These are phyloP conservation scores for Octodon degus DNA, from an alignment of 2,113 vertebrate genomes.

Conservation along the genomic window DNA sequence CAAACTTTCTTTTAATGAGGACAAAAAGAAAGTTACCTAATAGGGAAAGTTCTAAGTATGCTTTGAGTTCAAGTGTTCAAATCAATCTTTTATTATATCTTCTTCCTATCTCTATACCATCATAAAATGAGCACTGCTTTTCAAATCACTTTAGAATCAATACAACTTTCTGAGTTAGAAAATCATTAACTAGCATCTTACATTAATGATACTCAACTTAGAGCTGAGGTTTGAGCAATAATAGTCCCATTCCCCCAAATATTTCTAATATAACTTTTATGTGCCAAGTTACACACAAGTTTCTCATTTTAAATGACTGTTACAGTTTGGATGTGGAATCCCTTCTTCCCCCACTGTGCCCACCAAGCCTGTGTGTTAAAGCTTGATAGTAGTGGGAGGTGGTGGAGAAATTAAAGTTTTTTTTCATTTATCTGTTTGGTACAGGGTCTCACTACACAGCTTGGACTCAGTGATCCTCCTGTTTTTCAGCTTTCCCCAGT, in stretches of 20 bases:
- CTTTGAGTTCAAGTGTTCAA: background rate
- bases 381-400: background rate
- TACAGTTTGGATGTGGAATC: background rate
- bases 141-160: conserved; percentile 12
- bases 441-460: no score
- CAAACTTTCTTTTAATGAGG: conserved; percentile 13
- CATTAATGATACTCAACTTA: background rate
- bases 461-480: no score
- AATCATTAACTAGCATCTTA: conserved; percentile 5
- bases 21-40: conserved; percentile 47
- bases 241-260: background rate
- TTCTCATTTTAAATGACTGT: background rate
- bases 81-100: background rate
- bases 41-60: conserved; percentile 30
- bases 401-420: background rate
- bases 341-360: background rate
- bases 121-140: conserved; percentile 19
- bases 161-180: background rate
- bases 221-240: background rate
- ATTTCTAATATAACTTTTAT: background rate
- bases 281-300: background rate
- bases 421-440: no score
- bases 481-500: no score
- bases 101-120: background rate
- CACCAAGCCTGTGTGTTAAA: background rate